These are phyloP conservation scores for Mylabris phalerata DNA, from an alignment of 1,140 invertebrate genomes.

Conservation along the genomic window DNA sequence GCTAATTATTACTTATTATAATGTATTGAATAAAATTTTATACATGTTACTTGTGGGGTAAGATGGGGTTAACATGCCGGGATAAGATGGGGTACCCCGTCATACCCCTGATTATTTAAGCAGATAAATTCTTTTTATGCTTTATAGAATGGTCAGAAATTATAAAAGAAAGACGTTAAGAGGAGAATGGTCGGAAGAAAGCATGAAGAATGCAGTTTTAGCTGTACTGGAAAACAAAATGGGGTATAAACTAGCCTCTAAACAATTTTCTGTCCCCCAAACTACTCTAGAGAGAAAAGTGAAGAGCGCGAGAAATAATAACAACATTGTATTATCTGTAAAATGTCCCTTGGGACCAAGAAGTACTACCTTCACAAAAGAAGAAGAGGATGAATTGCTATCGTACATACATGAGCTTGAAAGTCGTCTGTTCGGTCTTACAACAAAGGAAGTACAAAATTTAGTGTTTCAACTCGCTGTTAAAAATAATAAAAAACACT, in stretches of 20 bases:
- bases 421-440: slow-evolving; percentile 14
- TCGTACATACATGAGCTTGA: slow-evolving; percentile 15
- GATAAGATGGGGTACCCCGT: too few relatives aligned
- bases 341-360: slow-evolving; percentile 5
- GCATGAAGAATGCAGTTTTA: slow-evolving; percentile 22
- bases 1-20: background rate
- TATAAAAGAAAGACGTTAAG: too few relatives aligned
- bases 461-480: slow-evolving; percentile 17
- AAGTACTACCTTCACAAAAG: slow-evolving; percentile 3
- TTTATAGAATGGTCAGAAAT: too few relatives aligned
- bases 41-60: too few relatives aligned
- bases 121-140: too few relatives aligned
- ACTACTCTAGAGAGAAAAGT: slow-evolving; percentile 22
- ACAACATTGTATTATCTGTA: background rate
- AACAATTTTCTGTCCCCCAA: slow-evolving; percentile 19
- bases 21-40: background rate
- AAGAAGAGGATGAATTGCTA: slow-evolving; percentile 8
- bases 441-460: slow-evolving; percentile 6
- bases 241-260: slow-evolving; percentile 21
- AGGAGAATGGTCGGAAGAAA: too few relatives aligned
- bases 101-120: too few relatives aligned
- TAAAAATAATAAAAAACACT: background rate
- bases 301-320: background rate
- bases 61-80: too few relatives aligned
- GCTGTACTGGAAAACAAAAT: slow-evolving; percentile 20